Conservation (phyloP, 2,113 vertebrate species). For the Anas platyrhynchos region DNA sequence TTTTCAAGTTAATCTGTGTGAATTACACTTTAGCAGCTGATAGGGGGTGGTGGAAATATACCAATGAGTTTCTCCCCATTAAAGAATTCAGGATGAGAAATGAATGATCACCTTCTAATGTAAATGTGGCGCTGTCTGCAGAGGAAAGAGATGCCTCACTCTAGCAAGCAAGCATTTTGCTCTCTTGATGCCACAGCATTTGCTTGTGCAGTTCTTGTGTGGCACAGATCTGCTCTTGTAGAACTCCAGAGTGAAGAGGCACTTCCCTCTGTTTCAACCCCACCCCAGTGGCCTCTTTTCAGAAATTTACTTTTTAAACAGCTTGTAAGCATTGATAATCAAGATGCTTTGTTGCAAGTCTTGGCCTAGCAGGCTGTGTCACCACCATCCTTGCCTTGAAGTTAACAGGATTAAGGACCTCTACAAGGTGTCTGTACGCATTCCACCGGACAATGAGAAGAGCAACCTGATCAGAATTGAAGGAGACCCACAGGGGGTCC, state of each 20-base stretch:
- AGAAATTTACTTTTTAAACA: not conserved
- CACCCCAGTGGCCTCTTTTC: not conserved
- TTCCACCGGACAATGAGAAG: conserved; percentile 97
- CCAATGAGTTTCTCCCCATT: not conserved
- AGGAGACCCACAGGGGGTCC: conserved; percentile 96
- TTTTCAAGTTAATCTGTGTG: not conserved
- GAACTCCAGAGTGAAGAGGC: not conserved
- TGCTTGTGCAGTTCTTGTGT: not conserved
- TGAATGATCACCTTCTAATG: not conserved
- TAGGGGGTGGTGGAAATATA: not conserved
- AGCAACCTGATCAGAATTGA: conserved; percentile 97
- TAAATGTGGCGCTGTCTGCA: not conserved
- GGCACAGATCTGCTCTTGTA: not conserved
- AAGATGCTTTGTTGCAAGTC: not conserved
- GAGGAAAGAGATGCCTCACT: not conserved
- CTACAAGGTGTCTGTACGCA: conserved; percentile 97
- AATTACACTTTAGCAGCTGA: not conserved
- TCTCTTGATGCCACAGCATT: not conserved
- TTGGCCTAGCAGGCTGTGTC: not conserved
- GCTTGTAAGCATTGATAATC: not conserved
- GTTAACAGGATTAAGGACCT: conserved; percentile 99
- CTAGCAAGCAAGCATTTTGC: not conserved
- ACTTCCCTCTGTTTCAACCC: not conserved
- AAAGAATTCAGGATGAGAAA: not conserved
- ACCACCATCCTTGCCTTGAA: conserved; percentile 55